These are phyloP conservation scores for Peromyscus nudipes DNA, from an alignment of 2,797 vertebrate species.

Conservation along the genomic window DNA sequence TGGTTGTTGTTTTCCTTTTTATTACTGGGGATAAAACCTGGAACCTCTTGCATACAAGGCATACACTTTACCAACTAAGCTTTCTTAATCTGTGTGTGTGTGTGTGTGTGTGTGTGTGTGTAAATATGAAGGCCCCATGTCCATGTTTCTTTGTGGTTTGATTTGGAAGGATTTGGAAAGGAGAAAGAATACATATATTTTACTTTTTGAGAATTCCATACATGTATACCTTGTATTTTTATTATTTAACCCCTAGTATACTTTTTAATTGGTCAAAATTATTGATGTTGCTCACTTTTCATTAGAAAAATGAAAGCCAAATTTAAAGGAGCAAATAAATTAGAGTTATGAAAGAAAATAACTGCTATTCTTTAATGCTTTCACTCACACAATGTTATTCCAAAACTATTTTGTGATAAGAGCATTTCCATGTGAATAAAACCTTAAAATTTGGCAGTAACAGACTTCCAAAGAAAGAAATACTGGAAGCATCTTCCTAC, in stretches of 20 bases:
- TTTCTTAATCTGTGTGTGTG: neutral
- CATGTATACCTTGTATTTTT: neutral
- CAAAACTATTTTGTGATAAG: slow-evolving; percentile 29
- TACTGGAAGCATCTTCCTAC: neutral
- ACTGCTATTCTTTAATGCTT: neutral
- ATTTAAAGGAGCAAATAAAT: neutral
- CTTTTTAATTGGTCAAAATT: neutral
- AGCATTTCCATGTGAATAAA: neutral
- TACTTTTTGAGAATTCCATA: neutral
- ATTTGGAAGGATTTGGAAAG: neutral
- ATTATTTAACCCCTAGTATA: neutral
- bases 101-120: neutral
- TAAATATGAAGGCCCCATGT: neutral
- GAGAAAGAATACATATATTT: neutral
- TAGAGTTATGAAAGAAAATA: neutral
- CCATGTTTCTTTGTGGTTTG: neutral
- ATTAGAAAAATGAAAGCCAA: neutral
- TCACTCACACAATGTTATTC: neutral
- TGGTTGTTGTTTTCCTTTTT: neutral
- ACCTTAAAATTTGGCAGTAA: neutral
- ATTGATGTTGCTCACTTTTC: neutral
- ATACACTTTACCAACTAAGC: neutral
- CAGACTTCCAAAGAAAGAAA: neutral
- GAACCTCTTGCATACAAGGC: neutral
- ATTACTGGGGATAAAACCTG: neutral